These are phyloP conservation scores for Molossus alvarezi DNA, from an alignment of 2,797 vertebrate species.

Conservation along the genomic window DNA sequence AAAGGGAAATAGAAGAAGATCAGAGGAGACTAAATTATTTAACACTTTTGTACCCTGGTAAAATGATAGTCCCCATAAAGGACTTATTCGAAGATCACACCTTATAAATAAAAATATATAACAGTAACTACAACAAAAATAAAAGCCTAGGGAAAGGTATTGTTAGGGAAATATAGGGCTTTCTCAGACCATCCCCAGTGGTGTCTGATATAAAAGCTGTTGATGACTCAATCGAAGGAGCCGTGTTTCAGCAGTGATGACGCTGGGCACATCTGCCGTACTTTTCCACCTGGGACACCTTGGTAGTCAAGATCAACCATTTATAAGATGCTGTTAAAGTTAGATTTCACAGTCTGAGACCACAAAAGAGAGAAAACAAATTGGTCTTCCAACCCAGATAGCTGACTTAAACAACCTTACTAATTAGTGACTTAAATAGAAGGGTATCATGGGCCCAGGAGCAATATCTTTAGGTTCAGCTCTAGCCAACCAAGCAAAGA, in stretches of 20 bases:
- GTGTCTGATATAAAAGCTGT: not conserved
- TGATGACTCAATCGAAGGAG: not conserved
- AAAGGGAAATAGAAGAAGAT: not conserved
- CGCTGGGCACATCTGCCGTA: not conserved
- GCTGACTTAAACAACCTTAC: not conserved
- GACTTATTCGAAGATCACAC: not conserved
- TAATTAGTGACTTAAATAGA: constrained; percentile 11
- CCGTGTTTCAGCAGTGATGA: not conserved
- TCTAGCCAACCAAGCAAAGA: not conserved
- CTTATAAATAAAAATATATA: not conserved
- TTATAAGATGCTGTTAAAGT: not conserved
- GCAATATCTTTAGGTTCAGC: not conserved
- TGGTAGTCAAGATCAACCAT: not conserved
- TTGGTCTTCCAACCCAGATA: not conserved
- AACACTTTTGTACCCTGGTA: not conserved
- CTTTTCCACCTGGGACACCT: not conserved
- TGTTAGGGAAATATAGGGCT: not conserved
- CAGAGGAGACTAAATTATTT: not conserved
- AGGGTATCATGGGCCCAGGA: not conserved
- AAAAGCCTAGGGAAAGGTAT: not conserved
- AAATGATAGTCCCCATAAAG: not conserved
- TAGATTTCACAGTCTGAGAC: not conserved
- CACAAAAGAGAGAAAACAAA: not conserved
- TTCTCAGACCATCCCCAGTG: not conserved
- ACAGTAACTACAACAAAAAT: not conserved